phyloP scores from a whole-genome alignment of 2,113 vertebrate genomes.

The Lasiurus cinereus region DNA sequence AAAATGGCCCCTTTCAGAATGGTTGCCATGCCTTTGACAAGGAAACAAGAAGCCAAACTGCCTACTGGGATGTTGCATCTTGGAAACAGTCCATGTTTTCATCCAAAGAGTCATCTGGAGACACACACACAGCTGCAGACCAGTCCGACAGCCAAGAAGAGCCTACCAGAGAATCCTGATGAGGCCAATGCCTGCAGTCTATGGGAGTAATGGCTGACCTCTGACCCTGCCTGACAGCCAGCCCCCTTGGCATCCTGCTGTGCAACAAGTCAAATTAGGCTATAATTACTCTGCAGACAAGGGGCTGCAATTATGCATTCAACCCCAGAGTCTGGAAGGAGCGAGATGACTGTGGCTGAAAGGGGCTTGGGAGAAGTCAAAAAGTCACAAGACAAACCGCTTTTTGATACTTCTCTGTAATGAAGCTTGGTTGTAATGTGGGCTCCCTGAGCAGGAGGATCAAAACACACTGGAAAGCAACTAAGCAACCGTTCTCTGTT shows the following conservation, averaged over 20 bases:
- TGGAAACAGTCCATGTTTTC: constrained; percentile 74
- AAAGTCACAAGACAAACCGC: constrained; percentile 85
- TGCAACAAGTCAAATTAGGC: constrained; percentile 85
- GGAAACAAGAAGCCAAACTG: constrained; percentile 48
- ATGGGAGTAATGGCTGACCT: constrained; percentile 84
- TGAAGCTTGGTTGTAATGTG: constrained; percentile 58
- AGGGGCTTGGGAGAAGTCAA: constrained; percentile 84
- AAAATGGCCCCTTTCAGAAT: constrained; percentile 47
- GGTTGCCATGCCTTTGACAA: constrained; percentile 4
- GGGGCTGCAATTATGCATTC: constrained; percentile 79
- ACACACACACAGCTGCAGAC: constrained; percentile 79
- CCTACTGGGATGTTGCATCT: constrained; percentile 24
- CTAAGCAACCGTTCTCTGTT: not conserved
- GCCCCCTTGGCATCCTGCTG: constrained; percentile 83
- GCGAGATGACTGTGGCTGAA: constrained; percentile 55
- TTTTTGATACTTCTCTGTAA: constrained; percentile 82
- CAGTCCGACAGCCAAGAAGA: constrained; percentile 68
- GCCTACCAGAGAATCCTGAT: constrained; percentile 77
- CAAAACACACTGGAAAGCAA: not conserved
- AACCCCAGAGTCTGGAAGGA: constrained; percentile 76
- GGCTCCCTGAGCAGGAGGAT: constrained; percentile 26
- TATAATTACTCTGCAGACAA: constrained; percentile 87
- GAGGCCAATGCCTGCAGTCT: constrained; percentile 70
- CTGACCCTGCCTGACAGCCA: constrained; percentile 85
- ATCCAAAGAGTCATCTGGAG: constrained; percentile 54